phyloP scores from a whole-genome alignment of 2,888 invertebrate species.

The Polyploca ridens region DNA sequence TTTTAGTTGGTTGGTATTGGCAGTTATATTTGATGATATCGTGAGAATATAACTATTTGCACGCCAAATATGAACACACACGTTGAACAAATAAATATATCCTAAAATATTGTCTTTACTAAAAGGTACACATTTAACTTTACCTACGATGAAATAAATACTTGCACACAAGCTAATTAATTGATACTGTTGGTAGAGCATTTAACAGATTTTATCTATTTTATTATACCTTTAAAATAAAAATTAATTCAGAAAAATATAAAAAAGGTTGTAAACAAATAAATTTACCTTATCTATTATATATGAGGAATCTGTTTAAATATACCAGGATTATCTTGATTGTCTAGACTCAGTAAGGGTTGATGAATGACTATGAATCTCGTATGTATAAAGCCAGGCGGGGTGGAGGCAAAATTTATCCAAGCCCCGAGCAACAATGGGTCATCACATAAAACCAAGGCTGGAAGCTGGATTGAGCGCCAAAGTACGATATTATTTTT shows the following conservation, averaged over 20 bases:
- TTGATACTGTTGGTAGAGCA: too few relatives aligned
- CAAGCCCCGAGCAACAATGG: slow-evolving; percentile 38
- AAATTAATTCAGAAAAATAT: not conserved
- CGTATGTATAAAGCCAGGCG: slow-evolving; percentile 20
- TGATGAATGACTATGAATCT: slow-evolving; percentile 44
- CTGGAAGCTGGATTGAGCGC: slow-evolving; percentile 32
- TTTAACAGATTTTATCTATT: too few relatives aligned
- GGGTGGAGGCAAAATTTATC: slow-evolving; percentile 36
- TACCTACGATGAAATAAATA: too few relatives aligned
- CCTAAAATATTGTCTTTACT: too few relatives aligned
- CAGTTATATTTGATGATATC: too few relatives aligned
- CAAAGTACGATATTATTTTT: slow-evolving; percentile 38
- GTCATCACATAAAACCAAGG: slow-evolving; percentile 42
- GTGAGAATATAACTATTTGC: too few relatives aligned
- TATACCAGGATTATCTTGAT: slow-evolving; percentile 21
- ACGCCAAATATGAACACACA: too few relatives aligned
- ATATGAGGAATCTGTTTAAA: slow-evolving; percentile 3
- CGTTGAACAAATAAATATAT: too few relatives aligned
- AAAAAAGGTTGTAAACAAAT: not conserved
- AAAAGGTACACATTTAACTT: too few relatives aligned
- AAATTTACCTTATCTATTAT: not conserved
- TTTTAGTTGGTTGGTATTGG: too few relatives aligned
- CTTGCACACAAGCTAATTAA: too few relatives aligned
- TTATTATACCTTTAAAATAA: too few relatives aligned
- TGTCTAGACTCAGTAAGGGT: slow-evolving; percentile 28